Evolutionary conservation across 2,888 invertebrate species (phyloP), one percentile per base, ranked within the genome.

Genomic region (Ophonus ardosiacus): DNA sequence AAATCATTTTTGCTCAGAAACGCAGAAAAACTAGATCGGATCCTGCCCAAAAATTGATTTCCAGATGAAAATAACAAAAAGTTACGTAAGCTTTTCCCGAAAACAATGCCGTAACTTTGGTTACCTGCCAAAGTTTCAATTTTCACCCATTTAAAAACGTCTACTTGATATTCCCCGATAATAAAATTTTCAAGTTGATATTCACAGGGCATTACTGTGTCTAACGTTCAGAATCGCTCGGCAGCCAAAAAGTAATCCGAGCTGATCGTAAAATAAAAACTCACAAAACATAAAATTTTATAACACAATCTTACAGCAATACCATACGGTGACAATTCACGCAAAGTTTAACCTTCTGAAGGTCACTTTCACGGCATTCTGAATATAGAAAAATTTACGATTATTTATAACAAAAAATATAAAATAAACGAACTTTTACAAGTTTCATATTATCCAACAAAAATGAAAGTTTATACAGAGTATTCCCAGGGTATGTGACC

Each of bases 241-340:
- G 38, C 76, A 51, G 38, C 78, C 24, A 78, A 78, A 57, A 78
- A 76, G 56, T 24, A 76, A 76, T 40, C 56, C 59, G n/a, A 21
- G 57, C n/a, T 8, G 31, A 18, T 57, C 78, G 31, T 78, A 78
- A 78, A 56, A 78, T 57, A 31, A 78, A 78, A 76, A 76, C 56
- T 56, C 56, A 57, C 78, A 78, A 43, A 78, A 78, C 71, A 78
- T 78, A 78, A 78, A 78, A 78, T 31, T 78, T 78, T 78, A 57
- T 57, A 31, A 38, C 78, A 7, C 78, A 78, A 57, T 57, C 57
- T 59, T 56, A 78, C 57, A 24, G 57, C 57, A n/a, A 57, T 31
- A 21, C 24, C 43, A 74, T 74, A 74, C 43, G 8, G 71, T 18
- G 43, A 74, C 71, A 74, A 74, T 74, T 74, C 71, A 74, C 43